Evolutionary conservation across 1,140 invertebrate species (phyloP).

Genomic region (Nephila pilipes): DNA sequence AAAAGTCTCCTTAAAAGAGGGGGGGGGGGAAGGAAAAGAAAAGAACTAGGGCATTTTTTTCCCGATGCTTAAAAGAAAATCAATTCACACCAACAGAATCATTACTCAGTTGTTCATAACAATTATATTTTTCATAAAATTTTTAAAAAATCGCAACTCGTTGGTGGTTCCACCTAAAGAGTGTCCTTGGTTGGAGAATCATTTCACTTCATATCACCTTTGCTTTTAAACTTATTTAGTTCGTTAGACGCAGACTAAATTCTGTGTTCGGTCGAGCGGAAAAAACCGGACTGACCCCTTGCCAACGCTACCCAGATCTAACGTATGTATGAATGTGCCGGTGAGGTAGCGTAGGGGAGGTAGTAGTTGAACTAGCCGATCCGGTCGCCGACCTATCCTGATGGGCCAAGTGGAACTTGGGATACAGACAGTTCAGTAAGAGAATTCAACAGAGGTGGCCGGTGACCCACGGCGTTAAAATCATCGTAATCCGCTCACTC

Average conservation of each 20-base stretch:
- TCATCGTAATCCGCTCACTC: not conserved
- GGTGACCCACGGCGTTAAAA: not conserved
- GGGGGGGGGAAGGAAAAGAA: too few species aligned
- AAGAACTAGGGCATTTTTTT: not conserved
- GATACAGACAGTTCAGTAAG: constrained; percentile 19
- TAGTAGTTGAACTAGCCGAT: constrained; percentile 67
- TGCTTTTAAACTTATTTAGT: constrained; percentile 6
- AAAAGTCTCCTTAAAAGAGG: too few species aligned
- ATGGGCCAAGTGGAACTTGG: constrained; percentile 65
- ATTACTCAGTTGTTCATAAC: not conserved
- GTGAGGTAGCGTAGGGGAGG: not conserved
- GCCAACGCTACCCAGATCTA: constrained; percentile 13
- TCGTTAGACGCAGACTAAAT: constrained; percentile 20
- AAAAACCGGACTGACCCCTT: constrained; percentile 71
- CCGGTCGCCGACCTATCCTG: constrained; percentile 70
- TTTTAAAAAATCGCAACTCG: not conserved
- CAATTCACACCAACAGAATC: not conserved
- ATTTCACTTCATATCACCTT: constrained; percentile 1
- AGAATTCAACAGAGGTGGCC: constrained; percentile 61
- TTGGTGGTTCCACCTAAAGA: not conserved
- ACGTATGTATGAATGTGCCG: not conserved
- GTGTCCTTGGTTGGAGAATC: not conserved
- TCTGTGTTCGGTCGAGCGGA: not conserved
- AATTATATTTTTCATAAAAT: not conserved
- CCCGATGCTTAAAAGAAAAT: not conserved